Evolutionary conservation across 2,113 vertebrate species (phyloP).

Genomic region (Tenebrosternarchus preto): DNA sequence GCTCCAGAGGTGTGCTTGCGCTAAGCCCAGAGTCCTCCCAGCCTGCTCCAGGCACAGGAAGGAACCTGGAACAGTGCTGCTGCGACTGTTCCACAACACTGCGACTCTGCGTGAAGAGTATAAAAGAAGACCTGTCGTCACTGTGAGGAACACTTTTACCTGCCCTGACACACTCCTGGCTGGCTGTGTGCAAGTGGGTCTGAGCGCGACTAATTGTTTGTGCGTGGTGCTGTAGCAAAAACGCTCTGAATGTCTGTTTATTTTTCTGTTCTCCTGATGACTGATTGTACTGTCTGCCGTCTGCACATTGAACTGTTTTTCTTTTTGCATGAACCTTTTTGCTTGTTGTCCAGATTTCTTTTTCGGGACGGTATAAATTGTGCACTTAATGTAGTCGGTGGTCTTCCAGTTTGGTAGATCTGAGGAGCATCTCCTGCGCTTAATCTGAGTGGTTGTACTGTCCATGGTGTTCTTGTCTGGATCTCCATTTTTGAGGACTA

Average conservation of each 20-base stretch:
- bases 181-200: background rate
- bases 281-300: background rate
- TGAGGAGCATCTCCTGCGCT: slow-evolving; percentile 17
- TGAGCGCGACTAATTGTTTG: background rate
- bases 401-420: slow-evolving; percentile 23
- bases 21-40: slow-evolving; percentile 19
- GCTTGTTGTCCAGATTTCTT: background rate
- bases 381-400: background rate
- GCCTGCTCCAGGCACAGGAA: slow-evolving; percentile 19
- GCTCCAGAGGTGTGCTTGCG: slow-evolving; percentile 36
- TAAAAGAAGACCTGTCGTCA: slow-evolving; percentile 37
- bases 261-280: too few relatives aligned
- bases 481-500: background rate
- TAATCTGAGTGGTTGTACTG: slow-evolving; percentile 15
- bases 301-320: slow-evolving; percentile 14
- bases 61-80: background rate
- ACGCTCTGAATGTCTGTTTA: background rate
- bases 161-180: slow-evolving; percentile 9
- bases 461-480: background rate
- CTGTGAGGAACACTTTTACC: slow-evolving; percentile 50
- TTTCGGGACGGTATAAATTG: background rate
- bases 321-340: background rate
- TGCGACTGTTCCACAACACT: slow-evolving; percentile 4
- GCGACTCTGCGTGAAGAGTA: slow-evolving; percentile 22
- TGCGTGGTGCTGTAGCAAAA: background rate